Conservation (phyloP, 2,797 vertebrate genomes). For the Sparidentex hasta region DNA sequence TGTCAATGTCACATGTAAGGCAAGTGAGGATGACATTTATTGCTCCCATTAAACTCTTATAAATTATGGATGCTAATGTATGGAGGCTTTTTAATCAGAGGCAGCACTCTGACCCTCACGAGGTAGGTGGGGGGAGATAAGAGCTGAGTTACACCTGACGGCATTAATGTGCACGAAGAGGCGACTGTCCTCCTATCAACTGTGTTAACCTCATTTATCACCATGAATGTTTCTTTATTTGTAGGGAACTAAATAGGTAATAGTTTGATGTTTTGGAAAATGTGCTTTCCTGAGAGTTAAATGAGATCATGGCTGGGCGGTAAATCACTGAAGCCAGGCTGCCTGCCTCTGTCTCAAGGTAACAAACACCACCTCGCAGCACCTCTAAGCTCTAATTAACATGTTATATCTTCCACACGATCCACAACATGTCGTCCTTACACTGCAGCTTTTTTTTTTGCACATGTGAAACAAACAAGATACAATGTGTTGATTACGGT, state of each 20-base stretch:
- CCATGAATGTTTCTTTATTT: neutral
- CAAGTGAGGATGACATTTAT: constrained; percentile 76
- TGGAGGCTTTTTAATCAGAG: constrained; percentile 75
- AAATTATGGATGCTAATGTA: constrained; percentile 81
- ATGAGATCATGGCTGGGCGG: neutral
- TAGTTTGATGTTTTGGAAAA: neutral
- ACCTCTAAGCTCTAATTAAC: neutral
- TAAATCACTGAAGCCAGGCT: neutral
- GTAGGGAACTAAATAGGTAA: neutral
- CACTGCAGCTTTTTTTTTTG: neutral
- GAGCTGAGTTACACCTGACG: constrained; percentile 44
- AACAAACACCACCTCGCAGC: neutral
- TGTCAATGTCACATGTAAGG: constrained; percentile 71
- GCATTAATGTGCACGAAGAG: constrained; percentile 45
- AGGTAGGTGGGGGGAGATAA: constrained; percentile 26
- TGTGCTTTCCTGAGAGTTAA: neutral
- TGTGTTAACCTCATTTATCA: constrained; percentile 28
- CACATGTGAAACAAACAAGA: neutral
- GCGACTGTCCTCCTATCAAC: constrained; percentile 13
- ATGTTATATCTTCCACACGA: neutral
- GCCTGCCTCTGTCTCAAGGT: neutral
- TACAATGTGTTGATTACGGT: neutral
- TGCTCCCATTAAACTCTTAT: constrained; percentile 73
- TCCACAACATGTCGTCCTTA: neutral
- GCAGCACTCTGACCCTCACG: constrained; percentile 58